These are phyloP conservation scores for Syngnathus floridae DNA, from an alignment of 2,113 vertebrate genomes.

Conservation along the genomic window DNA sequence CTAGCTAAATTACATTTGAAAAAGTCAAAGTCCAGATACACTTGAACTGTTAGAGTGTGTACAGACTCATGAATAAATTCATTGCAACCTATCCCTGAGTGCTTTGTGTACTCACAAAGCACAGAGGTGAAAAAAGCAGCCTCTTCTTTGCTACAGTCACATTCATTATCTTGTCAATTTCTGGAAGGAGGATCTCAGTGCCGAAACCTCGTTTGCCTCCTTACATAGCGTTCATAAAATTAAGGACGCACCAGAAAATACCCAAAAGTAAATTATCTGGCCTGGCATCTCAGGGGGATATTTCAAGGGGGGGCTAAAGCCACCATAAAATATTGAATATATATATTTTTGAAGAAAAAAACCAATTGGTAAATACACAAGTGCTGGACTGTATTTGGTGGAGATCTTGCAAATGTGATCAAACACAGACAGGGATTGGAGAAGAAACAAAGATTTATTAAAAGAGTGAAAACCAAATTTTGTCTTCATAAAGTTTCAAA, in stretches of 20 bases:
- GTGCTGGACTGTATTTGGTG: too few relatives aligned
- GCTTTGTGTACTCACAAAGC: constrained; percentile 5
- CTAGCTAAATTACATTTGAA: constrained; percentile 8
- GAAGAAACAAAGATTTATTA: background rate
- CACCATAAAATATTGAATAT: too few relatives aligned
- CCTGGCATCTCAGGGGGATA: too few relatives aligned
- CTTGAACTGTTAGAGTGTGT: constrained; percentile 6
- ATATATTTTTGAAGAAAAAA: too few relatives aligned
- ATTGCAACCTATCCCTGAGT: constrained; percentile 9
- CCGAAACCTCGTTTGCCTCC: background rate
- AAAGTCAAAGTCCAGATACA: constrained; percentile 4
- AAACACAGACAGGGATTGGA: too few relatives aligned
- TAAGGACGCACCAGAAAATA: too few relatives aligned
- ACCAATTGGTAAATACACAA: too few relatives aligned
- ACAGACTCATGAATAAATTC: constrained; percentile 35
- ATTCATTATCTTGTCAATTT: background rate
- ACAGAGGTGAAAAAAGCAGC: background rate
- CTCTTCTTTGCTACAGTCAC: background rate
- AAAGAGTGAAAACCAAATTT: background rate
- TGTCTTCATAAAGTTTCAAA: too few relatives aligned
- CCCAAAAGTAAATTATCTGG: too few relatives aligned
- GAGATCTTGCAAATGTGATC: too few relatives aligned
- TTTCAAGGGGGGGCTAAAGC: too few relatives aligned
- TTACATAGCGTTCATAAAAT: too few relatives aligned
- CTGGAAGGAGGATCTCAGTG: background rate